Percentiles rank a stretch among this genome's conserved stretches.
phyloP scores from a whole-genome alignment of 2,797 vertebrate species.

The Buceros bicornis region DNA sequence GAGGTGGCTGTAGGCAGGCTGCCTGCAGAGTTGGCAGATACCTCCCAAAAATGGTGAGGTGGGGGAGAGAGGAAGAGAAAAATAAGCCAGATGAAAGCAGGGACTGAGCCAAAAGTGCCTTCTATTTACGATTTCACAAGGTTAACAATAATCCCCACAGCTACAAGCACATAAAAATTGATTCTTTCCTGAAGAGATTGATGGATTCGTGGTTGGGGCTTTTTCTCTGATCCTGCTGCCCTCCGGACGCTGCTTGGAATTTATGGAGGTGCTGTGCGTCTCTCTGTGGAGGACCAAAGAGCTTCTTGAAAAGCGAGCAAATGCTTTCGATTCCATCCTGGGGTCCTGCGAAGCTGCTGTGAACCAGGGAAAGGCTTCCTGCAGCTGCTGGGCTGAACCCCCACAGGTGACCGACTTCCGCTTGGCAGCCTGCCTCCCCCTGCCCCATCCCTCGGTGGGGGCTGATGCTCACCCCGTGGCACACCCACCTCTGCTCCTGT shows the following conservation, averaged over 20 bases:
- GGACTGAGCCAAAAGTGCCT: conserved; percentile 25
- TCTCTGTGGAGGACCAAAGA: background rate
- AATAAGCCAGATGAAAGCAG: conserved; percentile 3
- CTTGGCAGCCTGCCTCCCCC: background rate
- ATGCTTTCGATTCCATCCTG: background rate
- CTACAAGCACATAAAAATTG: conserved; percentile 65
- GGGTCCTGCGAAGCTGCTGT: background rate
- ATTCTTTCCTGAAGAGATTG: conserved; percentile 62
- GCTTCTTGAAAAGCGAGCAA: background rate
- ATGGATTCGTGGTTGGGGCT: conserved; percentile 29
- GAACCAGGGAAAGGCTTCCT: background rate
- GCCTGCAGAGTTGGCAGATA: conserved; percentile 4
- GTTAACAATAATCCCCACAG: conserved; percentile 58
- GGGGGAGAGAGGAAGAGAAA: conserved; percentile 1
- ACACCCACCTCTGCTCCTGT: background rate
- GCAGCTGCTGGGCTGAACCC: background rate
- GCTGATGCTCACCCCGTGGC: background rate
- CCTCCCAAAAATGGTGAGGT: conserved; percentile 19
- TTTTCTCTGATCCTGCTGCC: conserved; percentile 25
- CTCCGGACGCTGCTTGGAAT: background rate
- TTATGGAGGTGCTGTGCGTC: background rate
- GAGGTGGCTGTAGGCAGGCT: background rate
- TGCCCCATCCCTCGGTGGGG: accelerated
- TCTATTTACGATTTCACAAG: conserved; percentile 60
- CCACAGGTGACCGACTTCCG: background rate